Percentiles rank a stretch among this genome's conserved stretches.
Evolutionary conservation across 2,888 invertebrate genomes (phyloP).

Genomic region (Eilema depressum): DNA sequence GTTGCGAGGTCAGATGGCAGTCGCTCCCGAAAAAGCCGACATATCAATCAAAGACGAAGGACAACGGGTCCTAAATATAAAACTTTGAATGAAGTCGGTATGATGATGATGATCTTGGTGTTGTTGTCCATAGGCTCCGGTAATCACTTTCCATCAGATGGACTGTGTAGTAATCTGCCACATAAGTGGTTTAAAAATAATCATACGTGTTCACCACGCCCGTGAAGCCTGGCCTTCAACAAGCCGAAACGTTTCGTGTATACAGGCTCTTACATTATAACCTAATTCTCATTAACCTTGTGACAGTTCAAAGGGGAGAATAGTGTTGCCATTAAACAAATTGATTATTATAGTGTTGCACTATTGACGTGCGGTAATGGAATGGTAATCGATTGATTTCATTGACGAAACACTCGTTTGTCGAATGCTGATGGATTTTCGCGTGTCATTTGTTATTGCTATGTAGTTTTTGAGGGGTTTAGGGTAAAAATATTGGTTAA

Average conservation of each 20-base stretch:
- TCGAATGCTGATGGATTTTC: constrained; percentile 28
- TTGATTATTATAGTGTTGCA: constrained; percentile 64
- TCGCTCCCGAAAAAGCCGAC: too few species aligned
- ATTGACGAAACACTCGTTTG: constrained; percentile 39
- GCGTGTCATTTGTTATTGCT: constrained; percentile 12
- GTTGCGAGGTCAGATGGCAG: too few species aligned
- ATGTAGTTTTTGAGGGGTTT: not conserved
- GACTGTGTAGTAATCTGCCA: too few species aligned
- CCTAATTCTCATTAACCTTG: constrained; percentile 42
- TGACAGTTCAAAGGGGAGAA: constrained; percentile 43
- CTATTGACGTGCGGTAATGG: constrained; percentile 55
- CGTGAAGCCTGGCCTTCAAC: constrained; percentile 7
- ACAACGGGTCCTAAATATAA: too few species aligned
- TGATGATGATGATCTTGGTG: too few species aligned
- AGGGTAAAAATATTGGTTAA: too few species aligned
- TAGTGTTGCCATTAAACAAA: constrained; percentile 67
- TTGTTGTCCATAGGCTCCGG: too few species aligned
- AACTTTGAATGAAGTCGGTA: too few species aligned
- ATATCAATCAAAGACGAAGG: too few species aligned
- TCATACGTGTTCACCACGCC: not conserved
- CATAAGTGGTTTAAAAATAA: too few species aligned
- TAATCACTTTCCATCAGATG: too few species aligned
- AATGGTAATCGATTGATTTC: constrained; percentile 63
- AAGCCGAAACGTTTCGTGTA: constrained; percentile 8
- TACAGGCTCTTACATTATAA: constrained; percentile 25